Conservation (phyloP, 2,797 vertebrate genomes). For the Semotilus atromaculatus region DNA sequence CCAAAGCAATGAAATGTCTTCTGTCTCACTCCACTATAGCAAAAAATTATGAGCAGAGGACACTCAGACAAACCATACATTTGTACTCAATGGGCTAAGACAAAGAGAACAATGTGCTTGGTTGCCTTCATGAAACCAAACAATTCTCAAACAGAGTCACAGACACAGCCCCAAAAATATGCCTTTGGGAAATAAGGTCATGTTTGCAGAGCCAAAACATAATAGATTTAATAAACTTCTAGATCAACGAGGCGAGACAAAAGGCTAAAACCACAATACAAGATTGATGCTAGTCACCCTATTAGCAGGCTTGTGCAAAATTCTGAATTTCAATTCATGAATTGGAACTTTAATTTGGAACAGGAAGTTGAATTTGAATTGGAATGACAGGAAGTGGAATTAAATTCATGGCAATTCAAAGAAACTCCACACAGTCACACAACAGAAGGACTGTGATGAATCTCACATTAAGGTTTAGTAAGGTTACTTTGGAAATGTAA, state of each 20-base stretch:
- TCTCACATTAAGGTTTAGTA: no score
- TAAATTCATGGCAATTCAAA: no score
- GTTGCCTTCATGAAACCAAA: conserved; percentile 27
- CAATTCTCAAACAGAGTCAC: conserved; percentile 28
- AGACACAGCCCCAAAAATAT: conserved; percentile 38
- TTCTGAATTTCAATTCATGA: no score
- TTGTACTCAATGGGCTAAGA: conserved; percentile 7
- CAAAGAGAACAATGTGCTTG: conserved; percentile 16
- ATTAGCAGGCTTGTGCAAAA: no score
- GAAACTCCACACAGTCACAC: no score
- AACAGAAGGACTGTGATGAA: no score
- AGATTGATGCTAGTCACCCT: neutral
- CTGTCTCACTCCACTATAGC: conserved; percentile 56
- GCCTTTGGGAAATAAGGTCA: conserved; percentile 44
- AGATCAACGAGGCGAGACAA: conserved; percentile 10
- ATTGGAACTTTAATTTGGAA: no score
- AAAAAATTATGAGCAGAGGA: conserved; percentile 44
- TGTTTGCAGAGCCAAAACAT: conserved; percentile 43
- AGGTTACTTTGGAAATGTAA: no score
- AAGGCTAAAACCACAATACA: neutral
- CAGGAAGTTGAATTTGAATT: no score
- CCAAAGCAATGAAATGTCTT: conserved; percentile 53
- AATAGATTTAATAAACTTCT: conserved; percentile 53
- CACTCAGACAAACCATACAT: conserved; percentile 49
- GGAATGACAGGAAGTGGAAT: no score